These are phyloP conservation scores for Allolobophora icterica DNA, from an alignment of 2,888 invertebrate genomes.

Conservation along the genomic window DNA sequence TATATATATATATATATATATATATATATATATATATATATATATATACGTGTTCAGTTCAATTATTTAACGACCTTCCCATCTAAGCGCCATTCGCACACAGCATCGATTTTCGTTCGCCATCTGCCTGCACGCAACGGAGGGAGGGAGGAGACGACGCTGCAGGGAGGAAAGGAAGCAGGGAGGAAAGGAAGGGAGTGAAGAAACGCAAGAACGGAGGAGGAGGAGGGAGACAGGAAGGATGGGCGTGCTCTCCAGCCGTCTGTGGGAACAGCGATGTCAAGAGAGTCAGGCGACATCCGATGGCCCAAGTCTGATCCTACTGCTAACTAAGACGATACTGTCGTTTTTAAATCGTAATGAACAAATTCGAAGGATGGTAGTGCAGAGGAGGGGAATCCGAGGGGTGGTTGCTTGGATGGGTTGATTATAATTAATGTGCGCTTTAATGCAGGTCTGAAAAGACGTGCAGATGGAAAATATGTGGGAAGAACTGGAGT, in stretches of 20 bases:
- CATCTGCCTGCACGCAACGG: neutral
- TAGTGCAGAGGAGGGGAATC: neutral
- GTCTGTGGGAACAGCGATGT: neutral
- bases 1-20: neutral
- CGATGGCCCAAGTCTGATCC: neutral
- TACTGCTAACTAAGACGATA: neutral
- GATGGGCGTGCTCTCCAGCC: neutral
- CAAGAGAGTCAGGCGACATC: neutral
- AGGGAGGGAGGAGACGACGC: slow-evolving; percentile 1
- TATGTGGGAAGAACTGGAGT: too few species aligned
- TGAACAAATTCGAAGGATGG: neutral
- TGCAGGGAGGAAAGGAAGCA: neutral
- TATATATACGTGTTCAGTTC: neutral
- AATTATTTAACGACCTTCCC: slow-evolving; percentile 17
- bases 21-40: neutral
- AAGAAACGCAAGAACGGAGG: neutral
- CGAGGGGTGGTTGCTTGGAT: too few species aligned
- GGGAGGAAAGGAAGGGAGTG: neutral
- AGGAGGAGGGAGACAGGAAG: slow-evolving; percentile 21
- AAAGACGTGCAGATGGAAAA: too few species aligned
- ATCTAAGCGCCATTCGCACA: neutral
- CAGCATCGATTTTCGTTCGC: slow-evolving; percentile 8
- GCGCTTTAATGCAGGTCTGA: too few species aligned
- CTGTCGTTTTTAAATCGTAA: neutral
- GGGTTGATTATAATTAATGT: too few species aligned